Conservation (phyloP, 2,113 vertebrate species). For the Sitta europaea region DNA sequence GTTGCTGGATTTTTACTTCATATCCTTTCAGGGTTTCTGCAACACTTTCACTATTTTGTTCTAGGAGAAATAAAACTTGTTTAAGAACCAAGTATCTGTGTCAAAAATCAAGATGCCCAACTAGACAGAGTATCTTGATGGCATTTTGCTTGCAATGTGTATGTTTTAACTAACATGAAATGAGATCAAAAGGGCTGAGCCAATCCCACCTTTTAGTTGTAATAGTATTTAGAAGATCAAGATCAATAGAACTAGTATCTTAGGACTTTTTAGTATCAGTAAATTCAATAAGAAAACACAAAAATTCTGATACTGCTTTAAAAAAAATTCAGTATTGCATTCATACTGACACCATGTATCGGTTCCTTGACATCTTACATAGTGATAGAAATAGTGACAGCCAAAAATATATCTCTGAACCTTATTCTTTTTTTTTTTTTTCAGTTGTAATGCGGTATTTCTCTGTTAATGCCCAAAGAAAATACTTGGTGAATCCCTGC, state of each 20-base stretch:
- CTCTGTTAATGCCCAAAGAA: neutral
- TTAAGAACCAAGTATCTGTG: neutral
- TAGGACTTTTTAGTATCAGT: neutral
- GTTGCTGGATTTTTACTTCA: slow-evolving; percentile 80
- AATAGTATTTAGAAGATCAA: neutral
- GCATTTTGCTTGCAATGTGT: neutral
- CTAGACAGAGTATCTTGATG: neutral
- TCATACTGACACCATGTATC: neutral
- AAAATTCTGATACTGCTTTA: neutral
- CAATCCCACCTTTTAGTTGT: neutral
- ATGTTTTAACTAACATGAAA: neutral
- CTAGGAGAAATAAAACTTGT: slow-evolving; percentile 66
- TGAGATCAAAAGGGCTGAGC: neutral
- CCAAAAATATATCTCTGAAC: neutral
- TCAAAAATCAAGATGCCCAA: neutral
- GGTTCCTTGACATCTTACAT: neutral
- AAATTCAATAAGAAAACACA: neutral
- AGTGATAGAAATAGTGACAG: neutral
- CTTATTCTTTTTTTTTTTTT: neutral
- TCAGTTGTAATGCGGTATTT: neutral
- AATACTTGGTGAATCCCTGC: neutral
- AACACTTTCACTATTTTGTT: slow-evolving; percentile 65
- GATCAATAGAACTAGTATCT: neutral
- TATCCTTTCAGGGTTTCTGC: slow-evolving; percentile 67
- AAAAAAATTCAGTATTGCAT: neutral